A percentile compares a stretch with the other conserved stretches of the same genome.
These are phyloP conservation scores for Megaustenia siamemsis DNA, from an alignment of 2,888 invertebrate genomes.

Conservation along the genomic window DNA sequence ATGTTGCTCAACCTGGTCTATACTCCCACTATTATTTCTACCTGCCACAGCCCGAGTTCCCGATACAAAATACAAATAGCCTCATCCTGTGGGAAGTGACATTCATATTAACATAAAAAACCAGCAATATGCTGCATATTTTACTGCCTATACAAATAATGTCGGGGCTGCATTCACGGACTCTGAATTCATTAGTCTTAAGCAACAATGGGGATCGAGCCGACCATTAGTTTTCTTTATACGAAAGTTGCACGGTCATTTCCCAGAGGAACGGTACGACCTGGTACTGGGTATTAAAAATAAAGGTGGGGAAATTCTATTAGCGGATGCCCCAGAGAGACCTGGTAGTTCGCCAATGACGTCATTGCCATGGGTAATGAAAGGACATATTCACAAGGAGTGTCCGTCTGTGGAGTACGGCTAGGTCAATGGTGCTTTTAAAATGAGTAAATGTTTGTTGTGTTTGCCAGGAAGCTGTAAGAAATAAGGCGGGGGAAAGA, in stretches of 20 bases:
- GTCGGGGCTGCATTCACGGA: background rate
- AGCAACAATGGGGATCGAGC: background rate
- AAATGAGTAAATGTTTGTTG: no score
- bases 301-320: conserved; percentile 1
- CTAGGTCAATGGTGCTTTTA: background rate
- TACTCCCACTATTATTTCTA: no score
- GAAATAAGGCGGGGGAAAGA: no score
- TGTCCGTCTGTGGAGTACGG: background rate
- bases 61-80: no score
- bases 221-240: background rate
- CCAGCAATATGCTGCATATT: background rate
- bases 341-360: background rate
- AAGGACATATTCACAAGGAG: background rate
- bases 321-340: background rate
- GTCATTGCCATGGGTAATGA: background rate
- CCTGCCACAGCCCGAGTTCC: no score
- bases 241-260: background rate
- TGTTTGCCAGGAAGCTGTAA: no score
- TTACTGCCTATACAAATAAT: background rate
- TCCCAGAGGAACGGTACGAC: background rate
- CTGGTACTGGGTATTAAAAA: background rate
- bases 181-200: background rate
- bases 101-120: background rate
- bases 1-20: no score
- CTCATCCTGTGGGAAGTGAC: background rate